phyloP scores from a whole-genome alignment of 2,888 invertebrate genomes.

The Nomada fucata region DNA sequence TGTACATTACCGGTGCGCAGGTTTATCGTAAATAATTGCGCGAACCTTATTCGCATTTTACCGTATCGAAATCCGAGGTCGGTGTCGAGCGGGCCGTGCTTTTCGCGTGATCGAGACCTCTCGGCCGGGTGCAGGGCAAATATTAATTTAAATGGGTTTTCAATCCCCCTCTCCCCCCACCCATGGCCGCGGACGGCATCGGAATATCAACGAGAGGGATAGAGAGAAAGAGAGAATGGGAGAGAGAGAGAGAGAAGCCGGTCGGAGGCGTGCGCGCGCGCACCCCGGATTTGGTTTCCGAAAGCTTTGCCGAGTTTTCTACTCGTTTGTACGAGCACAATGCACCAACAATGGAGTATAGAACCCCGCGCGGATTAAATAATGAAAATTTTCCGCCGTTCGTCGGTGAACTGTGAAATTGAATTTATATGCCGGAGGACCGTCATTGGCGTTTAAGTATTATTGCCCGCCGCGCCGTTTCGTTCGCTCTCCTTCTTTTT shows the following conservation, averaged over 20 bases:
- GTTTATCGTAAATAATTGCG: conserved; percentile 83
- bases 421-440: conserved; percentile 50
- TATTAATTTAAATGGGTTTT: conserved; percentile 82
- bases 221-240: too few species aligned
- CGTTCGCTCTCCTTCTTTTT: not conserved
- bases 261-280: not conserved
- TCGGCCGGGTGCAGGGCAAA: conserved; percentile 74
- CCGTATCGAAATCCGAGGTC: conserved; percentile 66
- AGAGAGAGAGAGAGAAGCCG: not conserved
- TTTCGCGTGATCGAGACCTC: conserved; percentile 21
- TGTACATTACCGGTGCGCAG: conserved; percentile 66
- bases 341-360: conserved; percentile 58
- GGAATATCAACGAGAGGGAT: conserved; percentile 31
- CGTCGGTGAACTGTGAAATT: conserved; percentile 51
- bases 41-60: conserved; percentile 76
- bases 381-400: conserved; percentile 63
- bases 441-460: conserved; percentile 56
- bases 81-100: conserved; percentile 5
- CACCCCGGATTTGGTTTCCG: conserved; percentile 10
- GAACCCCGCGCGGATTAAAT: conserved; percentile 61
- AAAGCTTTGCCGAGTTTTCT: conserved; percentile 40
- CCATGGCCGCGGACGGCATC: not conserved
- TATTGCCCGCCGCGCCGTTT: conserved; percentile 32
- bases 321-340: conserved; percentile 43
- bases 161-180: conserved; percentile 31